Evolutionary conservation across 2,113 vertebrate genomes (phyloP).

Genomic region (Ictidomys tridecemlineatus): DNA sequence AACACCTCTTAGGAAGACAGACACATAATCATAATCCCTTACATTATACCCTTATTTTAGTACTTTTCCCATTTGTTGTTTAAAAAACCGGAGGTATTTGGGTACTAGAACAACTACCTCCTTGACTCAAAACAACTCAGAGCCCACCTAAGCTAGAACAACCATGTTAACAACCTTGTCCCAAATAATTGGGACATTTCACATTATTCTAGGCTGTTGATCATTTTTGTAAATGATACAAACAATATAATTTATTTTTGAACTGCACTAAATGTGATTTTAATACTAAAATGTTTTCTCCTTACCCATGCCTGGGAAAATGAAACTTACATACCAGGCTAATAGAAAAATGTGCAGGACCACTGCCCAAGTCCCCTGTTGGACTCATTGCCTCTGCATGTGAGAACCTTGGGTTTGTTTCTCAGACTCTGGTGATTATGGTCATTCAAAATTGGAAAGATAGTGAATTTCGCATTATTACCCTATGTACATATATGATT

Average conservation of each 20-base stretch:
- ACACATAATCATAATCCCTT: neutral
- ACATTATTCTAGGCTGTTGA: neutral
- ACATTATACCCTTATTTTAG: neutral
- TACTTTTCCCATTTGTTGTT: neutral
- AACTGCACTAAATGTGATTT: too few species aligned
- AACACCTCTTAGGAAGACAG: neutral
- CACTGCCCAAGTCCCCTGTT: neutral
- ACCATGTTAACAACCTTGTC: neutral
- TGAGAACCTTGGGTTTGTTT: slow-evolving; percentile 92
- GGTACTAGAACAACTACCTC: neutral
- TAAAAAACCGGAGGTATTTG: neutral
- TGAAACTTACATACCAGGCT: neutral
- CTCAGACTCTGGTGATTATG: slow-evolving; percentile 84
- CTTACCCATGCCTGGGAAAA: neutral
- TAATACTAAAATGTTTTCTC: neutral
- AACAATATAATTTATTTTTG: neutral
- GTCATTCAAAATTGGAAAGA: slow-evolving; percentile 89
- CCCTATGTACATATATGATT: too few species aligned
- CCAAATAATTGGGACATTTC: neutral
- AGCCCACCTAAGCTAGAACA: neutral
- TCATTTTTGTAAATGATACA: neutral
- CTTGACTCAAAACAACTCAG: neutral
- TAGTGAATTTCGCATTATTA: slow-evolving; percentile 24
- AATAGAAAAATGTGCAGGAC: rapidly evolving
- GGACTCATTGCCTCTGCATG: slow-evolving; percentile 90